phyloP scores from a whole-genome alignment of 2,797 vertebrate species.

The Cercopithecus hamlyni region DNA sequence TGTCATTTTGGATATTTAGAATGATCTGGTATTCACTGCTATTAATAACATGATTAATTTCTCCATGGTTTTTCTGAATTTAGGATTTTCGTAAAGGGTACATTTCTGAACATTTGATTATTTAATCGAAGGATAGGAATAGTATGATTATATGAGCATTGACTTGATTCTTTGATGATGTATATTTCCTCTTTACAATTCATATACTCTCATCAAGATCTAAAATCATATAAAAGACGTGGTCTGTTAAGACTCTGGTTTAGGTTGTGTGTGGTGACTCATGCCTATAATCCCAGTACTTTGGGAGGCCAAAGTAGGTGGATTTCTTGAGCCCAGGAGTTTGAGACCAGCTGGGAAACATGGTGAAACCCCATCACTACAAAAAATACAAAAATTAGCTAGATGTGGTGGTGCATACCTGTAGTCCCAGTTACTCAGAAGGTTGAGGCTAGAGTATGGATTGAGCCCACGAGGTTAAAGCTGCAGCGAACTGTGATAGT shows the following conservation, averaged over 20 bases:
- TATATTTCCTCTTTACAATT: background rate
- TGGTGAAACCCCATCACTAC: background rate
- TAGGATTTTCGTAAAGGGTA: background rate
- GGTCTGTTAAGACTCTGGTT: background rate
- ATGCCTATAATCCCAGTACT: background rate
- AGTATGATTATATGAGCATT: background rate
- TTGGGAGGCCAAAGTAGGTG: background rate
- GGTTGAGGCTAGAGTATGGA: background rate
- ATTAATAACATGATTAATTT: background rate
- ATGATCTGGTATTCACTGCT: background rate
- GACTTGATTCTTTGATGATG: background rate
- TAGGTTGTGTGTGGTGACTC: background rate
- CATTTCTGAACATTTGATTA: background rate
- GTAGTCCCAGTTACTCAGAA: background rate
- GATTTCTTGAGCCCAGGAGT: background rate
- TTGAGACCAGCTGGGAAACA: background rate
- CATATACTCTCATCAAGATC: background rate
- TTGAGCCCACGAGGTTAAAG: background rate
- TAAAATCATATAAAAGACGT: background rate
- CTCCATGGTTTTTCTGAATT: conserved; percentile 26
- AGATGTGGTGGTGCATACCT: background rate
- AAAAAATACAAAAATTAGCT: background rate
- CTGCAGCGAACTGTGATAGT: background rate
- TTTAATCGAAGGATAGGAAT: background rate
- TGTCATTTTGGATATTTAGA: background rate